These are phyloP conservation scores for Cuculus canorus DNA, from an alignment of 2,797 vertebrate species.

Conservation along the genomic window DNA sequence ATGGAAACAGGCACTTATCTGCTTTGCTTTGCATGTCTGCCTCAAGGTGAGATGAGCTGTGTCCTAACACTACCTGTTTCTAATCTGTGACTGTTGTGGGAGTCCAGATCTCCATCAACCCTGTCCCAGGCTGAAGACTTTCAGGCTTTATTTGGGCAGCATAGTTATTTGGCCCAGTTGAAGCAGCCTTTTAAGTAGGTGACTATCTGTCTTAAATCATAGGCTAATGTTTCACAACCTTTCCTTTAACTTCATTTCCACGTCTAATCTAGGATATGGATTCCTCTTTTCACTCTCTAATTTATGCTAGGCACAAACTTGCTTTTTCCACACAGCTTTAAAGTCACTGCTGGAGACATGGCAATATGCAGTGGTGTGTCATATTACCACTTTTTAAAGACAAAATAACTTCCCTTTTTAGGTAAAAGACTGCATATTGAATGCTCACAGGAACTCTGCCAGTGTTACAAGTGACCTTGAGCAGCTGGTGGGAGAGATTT, in stretches of 20 bases:
- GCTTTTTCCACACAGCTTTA: not conserved
- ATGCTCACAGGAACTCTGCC: not conserved
- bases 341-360: not conserved
- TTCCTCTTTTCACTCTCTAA: not conserved
- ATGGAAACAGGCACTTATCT: not conserved
- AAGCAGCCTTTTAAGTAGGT: not conserved
- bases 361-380: not conserved
- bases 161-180: not conserved
- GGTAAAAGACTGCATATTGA: not conserved
- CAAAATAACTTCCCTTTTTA: not conserved
- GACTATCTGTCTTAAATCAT: not conserved
- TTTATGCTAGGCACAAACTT: not conserved
- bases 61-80: not conserved
- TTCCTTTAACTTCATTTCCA: not conserved
- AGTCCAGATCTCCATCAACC: not conserved
- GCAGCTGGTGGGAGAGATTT: conserved; percentile 54
- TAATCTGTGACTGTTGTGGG: not conserved
- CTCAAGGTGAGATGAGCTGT: not conserved
- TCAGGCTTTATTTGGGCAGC: not conserved
- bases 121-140: not conserved
- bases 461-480: conserved; percentile 25
- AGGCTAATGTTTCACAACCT: not conserved
- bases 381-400: not conserved
- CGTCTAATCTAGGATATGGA: not conserved
- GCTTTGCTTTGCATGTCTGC: not conserved